Conservation (phyloP, 2,113 vertebrate genomes). For the Cyanocitta stelleri region DNA sequence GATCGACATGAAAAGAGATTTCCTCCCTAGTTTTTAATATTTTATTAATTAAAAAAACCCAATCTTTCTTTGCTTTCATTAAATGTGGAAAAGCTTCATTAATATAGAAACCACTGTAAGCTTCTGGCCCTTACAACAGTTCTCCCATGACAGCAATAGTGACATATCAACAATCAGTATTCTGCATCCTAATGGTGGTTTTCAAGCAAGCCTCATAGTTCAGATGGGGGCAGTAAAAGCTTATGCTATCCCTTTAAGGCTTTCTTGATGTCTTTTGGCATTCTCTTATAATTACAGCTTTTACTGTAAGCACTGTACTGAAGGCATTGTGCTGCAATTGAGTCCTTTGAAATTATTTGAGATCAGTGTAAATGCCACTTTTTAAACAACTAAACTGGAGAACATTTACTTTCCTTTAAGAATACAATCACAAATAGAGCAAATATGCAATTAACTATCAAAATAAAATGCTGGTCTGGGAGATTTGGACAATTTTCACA, state of each 20-base stretch:
- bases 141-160: slow-evolving; percentile 68
- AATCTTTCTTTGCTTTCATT: slow-evolving; percentile 64
- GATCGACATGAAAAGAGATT: slow-evolving; percentile 23
- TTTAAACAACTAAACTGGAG: slow-evolving; percentile 20
- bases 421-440: background rate
- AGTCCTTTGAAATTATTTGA: slow-evolving; percentile 16
- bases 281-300: slow-evolving; percentile 67
- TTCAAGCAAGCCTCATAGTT: slow-evolving; percentile 69
- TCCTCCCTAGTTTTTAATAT: slow-evolving; percentile 56
- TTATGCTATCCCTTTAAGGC: slow-evolving; percentile 65
- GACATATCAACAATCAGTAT: slow-evolving; percentile 66
- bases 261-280: slow-evolving; percentile 59
- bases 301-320: slow-evolving; percentile 55
- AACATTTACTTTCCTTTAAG: slow-evolving; percentile 52
- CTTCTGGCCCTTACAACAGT: slow-evolving; percentile 39
- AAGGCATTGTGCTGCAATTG: slow-evolving; percentile 15
- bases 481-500: slow-evolving; percentile 10
- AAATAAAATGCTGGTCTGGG: slow-evolving; percentile 40
- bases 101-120: slow-evolving; percentile 60
- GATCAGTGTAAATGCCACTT: slow-evolving; percentile 14
- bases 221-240: slow-evolving; percentile 73
- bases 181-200: slow-evolving; percentile 71
- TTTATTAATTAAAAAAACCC: slow-evolving; percentile 69
- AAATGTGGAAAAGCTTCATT: slow-evolving; percentile 65
- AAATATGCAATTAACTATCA: slow-evolving; percentile 57